A percentile compares a stretch with the other conserved stretches of the same genome.
Conservation (phyloP, 2,888 invertebrate species). For the Oligia strigilis region DNA sequence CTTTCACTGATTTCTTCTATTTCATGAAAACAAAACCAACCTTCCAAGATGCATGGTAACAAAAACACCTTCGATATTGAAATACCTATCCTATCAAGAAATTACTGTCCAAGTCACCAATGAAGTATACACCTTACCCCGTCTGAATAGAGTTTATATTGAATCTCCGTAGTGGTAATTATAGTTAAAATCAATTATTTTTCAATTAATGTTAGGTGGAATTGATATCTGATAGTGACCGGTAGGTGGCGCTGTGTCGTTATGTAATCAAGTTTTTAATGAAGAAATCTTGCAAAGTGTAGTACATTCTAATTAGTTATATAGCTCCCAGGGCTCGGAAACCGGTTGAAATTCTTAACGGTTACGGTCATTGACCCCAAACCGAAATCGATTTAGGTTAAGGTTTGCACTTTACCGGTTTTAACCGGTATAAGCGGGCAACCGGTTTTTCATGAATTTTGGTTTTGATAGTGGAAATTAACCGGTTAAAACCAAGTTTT, state of each 20-base stretch:
- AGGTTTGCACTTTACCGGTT: no score
- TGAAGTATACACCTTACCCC: constrained; percentile 42
- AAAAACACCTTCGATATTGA: constrained; percentile 31
- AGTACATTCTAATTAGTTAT: constrained; percentile 50
- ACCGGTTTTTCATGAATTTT: no score
- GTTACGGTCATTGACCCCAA: no score
- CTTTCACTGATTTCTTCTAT: constrained; percentile 18
- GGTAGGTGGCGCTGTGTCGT: constrained; percentile 58
- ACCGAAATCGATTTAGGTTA: no score
- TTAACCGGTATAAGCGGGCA: no score
- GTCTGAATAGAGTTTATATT: constrained; percentile 63
- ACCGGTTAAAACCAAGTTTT: no score
- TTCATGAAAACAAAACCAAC: constrained; percentile 25
- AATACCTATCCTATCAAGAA: constrained; percentile 41
- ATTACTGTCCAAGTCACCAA: constrained; percentile 16
- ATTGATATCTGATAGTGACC: constrained; percentile 57
- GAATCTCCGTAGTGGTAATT: constrained; percentile 61
- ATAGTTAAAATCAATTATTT: constrained; percentile 81
- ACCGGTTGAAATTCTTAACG: no score
- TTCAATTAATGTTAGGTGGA: constrained; percentile 73
- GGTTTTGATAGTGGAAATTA: no score
- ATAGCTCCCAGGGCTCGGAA: neutral
- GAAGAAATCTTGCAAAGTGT: constrained; percentile 43
- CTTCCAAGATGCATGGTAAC: constrained; percentile 25
- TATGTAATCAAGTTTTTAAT: constrained; percentile 58